phyloP scores from a whole-genome alignment of 2,797 vertebrate genomes.

The Pipistrellus kuhlii region DNA sequence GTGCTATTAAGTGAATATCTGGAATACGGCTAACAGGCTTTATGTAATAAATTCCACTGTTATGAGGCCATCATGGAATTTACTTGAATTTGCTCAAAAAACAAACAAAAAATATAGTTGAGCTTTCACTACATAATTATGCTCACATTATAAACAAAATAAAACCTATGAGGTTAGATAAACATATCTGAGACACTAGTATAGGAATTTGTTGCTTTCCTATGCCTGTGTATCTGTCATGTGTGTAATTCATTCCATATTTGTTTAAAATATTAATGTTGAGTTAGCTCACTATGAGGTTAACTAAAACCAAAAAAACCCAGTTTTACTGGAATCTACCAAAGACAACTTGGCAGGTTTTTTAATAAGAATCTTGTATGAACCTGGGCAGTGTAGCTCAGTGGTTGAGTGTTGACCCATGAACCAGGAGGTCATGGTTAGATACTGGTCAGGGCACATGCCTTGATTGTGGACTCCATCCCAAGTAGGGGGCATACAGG shows the following conservation, averaged over 20 bases:
- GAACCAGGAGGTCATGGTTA: too few relatives aligned
- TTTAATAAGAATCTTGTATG: background rate
- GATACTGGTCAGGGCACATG: too few relatives aligned
- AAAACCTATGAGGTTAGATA: background rate
- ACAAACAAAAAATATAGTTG: background rate
- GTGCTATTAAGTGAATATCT: background rate
- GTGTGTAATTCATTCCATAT: background rate
- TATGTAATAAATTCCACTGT: background rate
- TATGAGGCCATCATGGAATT: background rate
- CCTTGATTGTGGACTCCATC: too few relatives aligned
- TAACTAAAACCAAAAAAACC: background rate
- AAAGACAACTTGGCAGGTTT: background rate
- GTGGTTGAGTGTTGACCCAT: too few relatives aligned
- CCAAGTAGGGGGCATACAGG: too few relatives aligned
- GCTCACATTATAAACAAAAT: background rate
- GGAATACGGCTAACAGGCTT: background rate
- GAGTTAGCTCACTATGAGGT: background rate
- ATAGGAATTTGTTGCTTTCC: background rate
- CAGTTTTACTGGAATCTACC: background rate
- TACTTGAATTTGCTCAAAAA: background rate
- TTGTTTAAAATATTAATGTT: background rate
- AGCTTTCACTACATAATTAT: background rate
- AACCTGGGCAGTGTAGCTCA: too few relatives aligned
- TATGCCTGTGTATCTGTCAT: background rate
- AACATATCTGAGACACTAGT: background rate